Evolutionary conservation across 2,888 invertebrate genomes (phyloP).

Genomic region (Thelaira solivaga): DNA sequence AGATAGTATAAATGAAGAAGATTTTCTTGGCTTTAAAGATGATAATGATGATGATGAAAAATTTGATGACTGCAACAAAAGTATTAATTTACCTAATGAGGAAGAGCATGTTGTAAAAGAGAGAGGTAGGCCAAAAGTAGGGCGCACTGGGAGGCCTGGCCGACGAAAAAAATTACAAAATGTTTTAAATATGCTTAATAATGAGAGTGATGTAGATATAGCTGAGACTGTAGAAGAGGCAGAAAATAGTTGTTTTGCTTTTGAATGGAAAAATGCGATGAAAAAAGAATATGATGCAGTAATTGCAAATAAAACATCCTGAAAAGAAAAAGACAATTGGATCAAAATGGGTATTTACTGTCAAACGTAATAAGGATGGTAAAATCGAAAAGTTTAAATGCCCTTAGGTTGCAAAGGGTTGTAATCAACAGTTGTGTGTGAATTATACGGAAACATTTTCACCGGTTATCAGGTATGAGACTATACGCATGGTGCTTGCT

Average conservation of each 20-base stretch:
- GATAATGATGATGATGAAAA: neutral
- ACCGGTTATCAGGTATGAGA: constrained; percentile 38
- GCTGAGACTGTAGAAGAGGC: neutral
- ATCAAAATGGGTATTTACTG: constrained; percentile 42
- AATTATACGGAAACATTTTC: constrained; percentile 35
- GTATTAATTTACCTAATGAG: neutral
- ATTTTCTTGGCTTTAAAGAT: neutral
- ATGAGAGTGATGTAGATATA: neutral
- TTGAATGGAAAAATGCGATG: constrained; percentile 7
- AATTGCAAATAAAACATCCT: constrained; percentile 31
- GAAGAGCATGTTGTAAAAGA: neutral
- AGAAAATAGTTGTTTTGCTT: neutral
- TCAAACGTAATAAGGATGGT: constrained; percentile 7
- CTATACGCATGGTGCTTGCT: constrained; percentile 35
- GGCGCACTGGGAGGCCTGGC: neutral
- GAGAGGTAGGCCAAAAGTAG: neutral
- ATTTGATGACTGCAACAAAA: neutral
- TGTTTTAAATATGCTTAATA: neutral
- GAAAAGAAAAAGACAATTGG: constrained; percentile 36
- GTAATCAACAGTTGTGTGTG: constrained; percentile 31
- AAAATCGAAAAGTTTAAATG: constrained; percentile 28
- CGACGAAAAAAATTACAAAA: neutral
- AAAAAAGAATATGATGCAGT: neutral
- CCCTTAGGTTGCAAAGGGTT: constrained; percentile 43
- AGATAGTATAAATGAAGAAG: neutral